Evolutionary conservation across 2,797 vertebrate species (phyloP).

Genomic region (Urocyon cinereoargenteus): DNA sequence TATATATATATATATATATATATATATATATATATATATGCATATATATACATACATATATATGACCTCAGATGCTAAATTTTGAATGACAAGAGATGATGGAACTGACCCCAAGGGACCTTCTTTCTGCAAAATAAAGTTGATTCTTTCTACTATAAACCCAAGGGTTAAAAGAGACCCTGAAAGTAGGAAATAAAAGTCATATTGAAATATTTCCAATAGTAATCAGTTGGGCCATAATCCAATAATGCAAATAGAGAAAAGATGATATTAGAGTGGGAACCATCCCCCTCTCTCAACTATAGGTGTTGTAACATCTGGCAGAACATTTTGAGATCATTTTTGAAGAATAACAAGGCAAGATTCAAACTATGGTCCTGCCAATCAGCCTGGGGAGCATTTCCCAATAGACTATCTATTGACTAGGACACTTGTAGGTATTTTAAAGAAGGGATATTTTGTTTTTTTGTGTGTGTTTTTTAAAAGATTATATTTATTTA

Average conservation of each 20-base stretch:
- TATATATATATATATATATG: background rate
- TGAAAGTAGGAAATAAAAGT: background rate
- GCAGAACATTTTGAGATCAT: background rate
- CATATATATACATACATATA: background rate
- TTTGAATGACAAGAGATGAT: background rate
- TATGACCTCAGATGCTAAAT: background rate
- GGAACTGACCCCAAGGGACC: background rate
- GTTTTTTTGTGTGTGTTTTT: no score
- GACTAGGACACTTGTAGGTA: background rate
- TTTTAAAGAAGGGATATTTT: slow-evolving; percentile 23
- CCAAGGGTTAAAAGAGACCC: background rate
- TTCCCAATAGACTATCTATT: background rate
- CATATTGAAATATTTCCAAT: slow-evolving; percentile 26
- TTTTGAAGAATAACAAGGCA: background rate
- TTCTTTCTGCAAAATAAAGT: background rate
- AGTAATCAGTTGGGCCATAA: background rate
- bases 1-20: background rate
- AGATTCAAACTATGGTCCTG: background rate
- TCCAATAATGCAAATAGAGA: background rate
- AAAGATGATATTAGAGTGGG: background rate
- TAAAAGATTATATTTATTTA: no score
- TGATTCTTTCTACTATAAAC: slow-evolving; percentile 27
- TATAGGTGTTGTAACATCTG: background rate
- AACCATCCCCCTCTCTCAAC: background rate
- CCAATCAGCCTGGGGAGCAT: background rate